phyloP scores from a whole-genome alignment of 2,888 invertebrate genomes.

The Lathronympha strigana region DNA sequence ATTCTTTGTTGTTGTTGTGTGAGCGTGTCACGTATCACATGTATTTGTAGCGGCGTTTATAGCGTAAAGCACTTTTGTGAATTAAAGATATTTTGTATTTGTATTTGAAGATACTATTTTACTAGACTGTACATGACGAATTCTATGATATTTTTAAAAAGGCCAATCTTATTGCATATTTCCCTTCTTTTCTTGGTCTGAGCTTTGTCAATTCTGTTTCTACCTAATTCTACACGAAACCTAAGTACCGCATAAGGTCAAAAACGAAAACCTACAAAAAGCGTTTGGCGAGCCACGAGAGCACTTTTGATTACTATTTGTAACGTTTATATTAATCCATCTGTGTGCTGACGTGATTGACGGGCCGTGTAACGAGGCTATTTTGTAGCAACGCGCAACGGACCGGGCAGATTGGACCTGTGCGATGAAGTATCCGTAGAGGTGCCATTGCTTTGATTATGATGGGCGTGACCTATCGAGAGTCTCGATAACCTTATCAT shows the following conservation, averaged over 20 bases:
- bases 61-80: no score
- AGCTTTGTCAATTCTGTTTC: not conserved
- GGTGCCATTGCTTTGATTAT: slow-evolving; percentile 11
- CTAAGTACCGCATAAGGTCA: slow-evolving; percentile 59
- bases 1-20: no score
- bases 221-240: slow-evolving; percentile 52
- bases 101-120: no score
- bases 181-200: not conserved
- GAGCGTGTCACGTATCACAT: no score
- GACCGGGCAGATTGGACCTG: slow-evolving; percentile 46
- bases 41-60: no score
- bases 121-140: no score
- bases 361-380: slow-evolving; percentile 75
- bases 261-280: slow-evolving; percentile 62
- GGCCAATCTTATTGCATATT: not conserved
- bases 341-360: slow-evolving; percentile 73
- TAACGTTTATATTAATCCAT: slow-evolving; percentile 79
- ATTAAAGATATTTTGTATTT: no score
- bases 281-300: slow-evolving; percentile 69
- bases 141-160: no score
- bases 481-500: no score
- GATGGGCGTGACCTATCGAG: no score
- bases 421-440: slow-evolving; percentile 7
- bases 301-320: slow-evolving; percentile 79
- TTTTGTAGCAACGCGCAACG: slow-evolving; percentile 67